Conservation (phyloP, 2,888 invertebrate genomes). For the Scaptomyza tumidula region DNA sequence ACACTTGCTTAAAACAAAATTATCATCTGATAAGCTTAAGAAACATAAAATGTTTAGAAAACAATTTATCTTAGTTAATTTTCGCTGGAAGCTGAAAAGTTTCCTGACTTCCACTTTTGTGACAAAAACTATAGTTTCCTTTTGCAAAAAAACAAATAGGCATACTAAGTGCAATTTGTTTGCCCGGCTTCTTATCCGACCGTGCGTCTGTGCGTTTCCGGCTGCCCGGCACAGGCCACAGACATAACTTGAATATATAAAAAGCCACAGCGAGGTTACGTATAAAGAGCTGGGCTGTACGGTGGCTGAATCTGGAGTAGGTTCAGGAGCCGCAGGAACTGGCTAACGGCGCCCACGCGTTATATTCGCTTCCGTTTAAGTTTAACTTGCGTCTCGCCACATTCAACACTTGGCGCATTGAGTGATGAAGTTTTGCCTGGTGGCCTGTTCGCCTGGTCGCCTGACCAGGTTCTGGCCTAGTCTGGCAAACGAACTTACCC, state of each 20-base stretch:
- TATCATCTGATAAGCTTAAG: neutral
- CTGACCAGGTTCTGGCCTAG: constrained; percentile 24
- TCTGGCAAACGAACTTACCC: neutral
- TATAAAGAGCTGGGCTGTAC: neutral
- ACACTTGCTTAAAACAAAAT: too few relatives aligned
- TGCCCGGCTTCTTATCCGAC: constrained; percentile 32
- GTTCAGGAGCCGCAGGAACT: constrained; percentile 5
- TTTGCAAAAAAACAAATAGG: constrained; percentile 47
- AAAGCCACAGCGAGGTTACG: constrained; percentile 19
- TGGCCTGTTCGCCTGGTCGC: constrained; percentile 14
- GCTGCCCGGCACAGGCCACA: constrained; percentile 44
- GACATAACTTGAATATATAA: constrained; percentile 75
- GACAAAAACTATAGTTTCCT: too few relatives aligned
- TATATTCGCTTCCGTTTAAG: constrained; percentile 70
- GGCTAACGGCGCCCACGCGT: constrained; percentile 63
- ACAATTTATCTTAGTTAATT: neutral
- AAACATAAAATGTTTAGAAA: neutral
- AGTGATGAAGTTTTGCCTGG: constrained; percentile 65
- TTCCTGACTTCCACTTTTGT: neutral
- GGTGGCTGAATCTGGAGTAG: neutral
- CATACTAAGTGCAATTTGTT: constrained; percentile 59
- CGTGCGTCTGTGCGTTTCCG: constrained; percentile 57
- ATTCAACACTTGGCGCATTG: constrained; percentile 65
- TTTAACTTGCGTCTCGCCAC: constrained; percentile 55
- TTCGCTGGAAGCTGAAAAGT: neutral